Base-by-base conservation (phyloP, 1,140 invertebrate genomes). In the Nasonia longicornis region DNA sequence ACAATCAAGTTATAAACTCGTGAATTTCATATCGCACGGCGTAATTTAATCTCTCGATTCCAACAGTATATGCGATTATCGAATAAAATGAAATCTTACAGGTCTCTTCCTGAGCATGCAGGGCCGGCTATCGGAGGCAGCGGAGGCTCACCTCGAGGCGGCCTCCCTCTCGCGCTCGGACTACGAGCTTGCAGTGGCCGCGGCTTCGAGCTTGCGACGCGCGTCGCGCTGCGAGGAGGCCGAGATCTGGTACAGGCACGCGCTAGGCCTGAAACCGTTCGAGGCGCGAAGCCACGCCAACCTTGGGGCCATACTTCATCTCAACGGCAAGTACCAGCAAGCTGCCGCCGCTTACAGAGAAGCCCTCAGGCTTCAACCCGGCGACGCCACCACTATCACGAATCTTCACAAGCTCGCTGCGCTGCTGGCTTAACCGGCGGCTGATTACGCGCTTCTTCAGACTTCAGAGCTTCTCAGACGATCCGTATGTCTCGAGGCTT, bases 211-310 rank as follows among this genome's bases (percentile, higher is more conserved):
- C 0, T 91, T 98, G 83, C 91, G 97, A 76, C 94, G 97, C 85
- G 93, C 95, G 14, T 94, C 95, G 31, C 92, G 95, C 45, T 95
- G 95, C 84, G 90, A 92, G 14, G 94, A 95, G 79, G 96, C 97
- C 0, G 97, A 98, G 87, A 89, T 93, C 58, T 96, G 95, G 93
- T 98, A 98, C 90, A 92, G 94, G 75, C 93, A 94, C 87, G 95
- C 95, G 11, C 93, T 94, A 2, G 87, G 89, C n/a, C 88, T 96
- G 6, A 93, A 93, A 88, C 95, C 95, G 31, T 92, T 96, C 94
- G 95, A 97, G 86, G 95, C 97, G 0, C 93, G 96, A 79, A 96
- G 96, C 77, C 96, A 98, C 89, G 97, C 97, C 86, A 98, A 98
- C 89, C 91, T 98, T 48, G 97, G 97, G 22, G 97, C 97, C 66